phyloP scores from a whole-genome alignment of 2,888 invertebrate species.

The Chelonus formosanus region DNA sequence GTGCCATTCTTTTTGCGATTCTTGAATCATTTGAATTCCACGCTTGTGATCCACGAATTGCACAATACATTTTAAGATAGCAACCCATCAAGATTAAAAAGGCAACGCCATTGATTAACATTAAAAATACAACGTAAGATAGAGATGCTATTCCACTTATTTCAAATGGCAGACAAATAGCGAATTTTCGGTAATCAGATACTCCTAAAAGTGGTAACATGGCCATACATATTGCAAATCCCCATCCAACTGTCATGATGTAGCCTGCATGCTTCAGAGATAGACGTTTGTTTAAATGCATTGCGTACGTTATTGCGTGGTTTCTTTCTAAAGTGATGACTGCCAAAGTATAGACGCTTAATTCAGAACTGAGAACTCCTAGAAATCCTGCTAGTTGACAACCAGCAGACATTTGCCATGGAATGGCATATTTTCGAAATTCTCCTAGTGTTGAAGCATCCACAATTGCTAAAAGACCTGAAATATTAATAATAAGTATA shows the following conservation, averaged over 20 bases:
- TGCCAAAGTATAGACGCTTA: constrained; percentile 94
- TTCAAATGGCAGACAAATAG: constrained; percentile 96
- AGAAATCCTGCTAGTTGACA: constrained; percentile 95
- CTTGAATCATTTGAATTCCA: constrained; percentile 98
- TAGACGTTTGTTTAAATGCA: constrained; percentile 94
- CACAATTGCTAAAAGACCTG: constrained; percentile 92
- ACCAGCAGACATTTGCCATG: constrained; percentile 95
- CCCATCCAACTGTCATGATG: constrained; percentile 94
- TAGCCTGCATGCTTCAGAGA: constrained; percentile 89
- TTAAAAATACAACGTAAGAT: constrained; percentile 88
- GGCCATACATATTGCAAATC: constrained; percentile 87
- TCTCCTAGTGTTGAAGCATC: constrained; percentile 96
- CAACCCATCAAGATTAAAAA: constrained; percentile 95
- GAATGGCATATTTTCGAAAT: constrained; percentile 95
- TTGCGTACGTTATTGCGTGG: constrained; percentile 97
- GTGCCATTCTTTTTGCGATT: constrained; percentile 95
- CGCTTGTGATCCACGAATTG: constrained; percentile 94
- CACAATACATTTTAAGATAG: constrained; percentile 97
- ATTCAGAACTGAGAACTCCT: constrained; percentile 91
- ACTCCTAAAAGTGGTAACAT: constrained; percentile 88
- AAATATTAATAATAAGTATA: neutral
- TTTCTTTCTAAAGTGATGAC: constrained; percentile 95
- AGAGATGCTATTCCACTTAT: constrained; percentile 81
- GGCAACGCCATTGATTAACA: constrained; percentile 91
- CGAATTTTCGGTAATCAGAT: constrained; percentile 95